Evolutionary conservation across 2,797 vertebrate genomes (phyloP).

Genomic region (Triplophysa bombifrons): DNA sequence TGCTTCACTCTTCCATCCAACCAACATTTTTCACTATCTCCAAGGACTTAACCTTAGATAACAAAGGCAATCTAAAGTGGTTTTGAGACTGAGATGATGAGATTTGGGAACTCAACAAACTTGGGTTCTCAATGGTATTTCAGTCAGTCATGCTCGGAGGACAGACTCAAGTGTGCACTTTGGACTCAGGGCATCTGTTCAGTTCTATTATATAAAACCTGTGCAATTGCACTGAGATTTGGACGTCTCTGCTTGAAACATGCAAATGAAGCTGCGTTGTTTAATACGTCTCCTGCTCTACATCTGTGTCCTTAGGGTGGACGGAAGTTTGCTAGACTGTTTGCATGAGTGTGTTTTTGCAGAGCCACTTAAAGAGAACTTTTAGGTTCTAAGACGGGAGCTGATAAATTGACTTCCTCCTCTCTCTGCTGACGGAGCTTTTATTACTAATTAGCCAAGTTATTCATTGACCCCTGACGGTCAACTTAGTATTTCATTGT

Average conservation of each 20-base stretch:
- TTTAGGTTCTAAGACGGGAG: conserved; percentile 71
- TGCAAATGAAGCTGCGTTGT: conserved; percentile 59
- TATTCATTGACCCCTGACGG: conserved; percentile 72
- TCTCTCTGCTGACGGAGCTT: conserved; percentile 72
- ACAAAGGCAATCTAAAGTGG: conserved; percentile 13
- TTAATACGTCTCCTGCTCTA: conserved; percentile 58
- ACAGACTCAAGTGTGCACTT: conserved; percentile 61
- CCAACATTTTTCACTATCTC: background rate
- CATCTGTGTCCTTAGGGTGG: conserved; percentile 54
- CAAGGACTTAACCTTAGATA: background rate
- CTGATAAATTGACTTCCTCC: conserved; percentile 73
- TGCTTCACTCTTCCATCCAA: background rate
- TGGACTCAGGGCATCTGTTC: conserved; percentile 72
- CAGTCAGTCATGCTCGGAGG: conserved; percentile 60
- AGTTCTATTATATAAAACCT: conserved; percentile 42
- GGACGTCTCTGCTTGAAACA: conserved; percentile 47
- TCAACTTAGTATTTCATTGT: conserved; percentile 71
- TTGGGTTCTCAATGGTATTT: conserved; percentile 66
- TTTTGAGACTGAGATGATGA: conserved; percentile 64
- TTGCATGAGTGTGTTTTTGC: conserved; percentile 15
- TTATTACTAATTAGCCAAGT: conserved; percentile 79
- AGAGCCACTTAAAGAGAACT: conserved; percentile 53
- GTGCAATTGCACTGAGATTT: conserved; percentile 25
- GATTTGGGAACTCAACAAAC: conserved; percentile 65
- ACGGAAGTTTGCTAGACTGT: conserved; percentile 5